Conservation (phyloP, 2,888 invertebrate genomes). For the Drosophila multiciliata region DNA sequence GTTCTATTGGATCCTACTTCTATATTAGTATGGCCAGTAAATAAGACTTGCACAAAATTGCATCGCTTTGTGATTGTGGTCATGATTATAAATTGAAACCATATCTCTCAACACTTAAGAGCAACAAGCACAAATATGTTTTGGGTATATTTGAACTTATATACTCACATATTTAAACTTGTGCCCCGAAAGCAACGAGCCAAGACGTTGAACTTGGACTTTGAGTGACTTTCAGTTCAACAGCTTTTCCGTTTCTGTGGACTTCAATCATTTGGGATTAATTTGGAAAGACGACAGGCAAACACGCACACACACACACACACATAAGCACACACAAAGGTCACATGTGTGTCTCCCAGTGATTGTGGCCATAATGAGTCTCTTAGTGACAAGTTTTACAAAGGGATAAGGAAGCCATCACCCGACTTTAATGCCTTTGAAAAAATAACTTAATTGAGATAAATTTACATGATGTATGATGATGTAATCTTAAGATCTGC, state of each 20-base stretch:
- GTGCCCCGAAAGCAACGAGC: slow-evolving; percentile 47
- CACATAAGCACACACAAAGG: slow-evolving; percentile 52
- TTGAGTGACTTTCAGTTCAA: slow-evolving; percentile 56
- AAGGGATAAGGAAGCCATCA: slow-evolving; percentile 50
- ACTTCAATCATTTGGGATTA: slow-evolving; percentile 79
- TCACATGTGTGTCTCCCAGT: slow-evolving; percentile 48
- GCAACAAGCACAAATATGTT: slow-evolving; percentile 8
- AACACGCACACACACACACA: neutral
- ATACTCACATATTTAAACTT: slow-evolving; percentile 38
- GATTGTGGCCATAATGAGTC: slow-evolving; percentile 58
- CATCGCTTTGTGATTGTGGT: neutral
- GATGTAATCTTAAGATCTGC: slow-evolving; percentile 41
- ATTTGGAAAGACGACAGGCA: slow-evolving; percentile 57
- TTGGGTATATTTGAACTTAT: slow-evolving; percentile 1
- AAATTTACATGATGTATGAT: slow-evolving; percentile 55
- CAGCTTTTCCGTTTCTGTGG: slow-evolving; percentile 51
- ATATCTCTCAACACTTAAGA: slow-evolving; percentile 19
- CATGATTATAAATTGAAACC: slow-evolving; percentile 9
- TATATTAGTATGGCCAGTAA: neutral
- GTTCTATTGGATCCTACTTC: neutral
- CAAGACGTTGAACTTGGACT: slow-evolving; percentile 50
- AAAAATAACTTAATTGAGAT: slow-evolving; percentile 51
- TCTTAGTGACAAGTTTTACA: slow-evolving; percentile 42
- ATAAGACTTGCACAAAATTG: neutral
- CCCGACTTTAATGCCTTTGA: slow-evolving; percentile 61